A percentile compares a stretch with the other conserved stretches of the same genome.
These are phyloP conservation scores for Neoarius graeffei DNA, from an alignment of 2,113 vertebrate species.

Conservation along the genomic window DNA sequence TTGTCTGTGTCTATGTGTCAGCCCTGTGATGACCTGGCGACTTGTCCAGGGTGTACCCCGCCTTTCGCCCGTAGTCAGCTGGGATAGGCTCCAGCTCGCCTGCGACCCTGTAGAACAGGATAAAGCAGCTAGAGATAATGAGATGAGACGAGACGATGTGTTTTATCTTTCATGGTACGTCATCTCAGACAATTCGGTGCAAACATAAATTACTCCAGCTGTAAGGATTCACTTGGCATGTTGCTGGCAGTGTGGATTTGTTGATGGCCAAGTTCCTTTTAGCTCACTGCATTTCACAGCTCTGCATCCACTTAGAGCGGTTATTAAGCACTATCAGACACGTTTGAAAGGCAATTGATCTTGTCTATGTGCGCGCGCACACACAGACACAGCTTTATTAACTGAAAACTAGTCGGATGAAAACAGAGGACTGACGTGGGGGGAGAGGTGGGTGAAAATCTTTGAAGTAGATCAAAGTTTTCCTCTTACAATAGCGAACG, in stretches of 20 bases:
- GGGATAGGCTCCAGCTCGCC: no score
- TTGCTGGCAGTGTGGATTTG: not conserved
- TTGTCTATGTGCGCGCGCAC: not conserved
- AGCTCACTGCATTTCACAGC: slow-evolving; percentile 25
- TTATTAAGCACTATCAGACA: slow-evolving; percentile 39
- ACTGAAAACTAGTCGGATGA: slow-evolving; percentile 19
- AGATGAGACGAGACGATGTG: no score
- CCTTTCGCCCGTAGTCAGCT: no score
- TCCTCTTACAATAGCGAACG: slow-evolving; percentile 40
- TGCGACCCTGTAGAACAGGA: no score
- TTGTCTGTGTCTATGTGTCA: no score
- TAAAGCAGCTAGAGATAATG: no score
- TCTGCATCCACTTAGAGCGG: not conserved
- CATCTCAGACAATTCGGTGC: not conserved
- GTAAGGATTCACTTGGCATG: not conserved
- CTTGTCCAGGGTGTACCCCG: no score
- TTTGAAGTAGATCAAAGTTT: slow-evolving; percentile 58
- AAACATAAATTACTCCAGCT: slow-evolving; percentile 2
- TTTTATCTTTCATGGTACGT: not conserved
- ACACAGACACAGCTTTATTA: slow-evolving; percentile 23
- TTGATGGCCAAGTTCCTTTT: not conserved
- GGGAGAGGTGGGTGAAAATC: slow-evolving; percentile 17
- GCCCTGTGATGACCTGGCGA: no score
- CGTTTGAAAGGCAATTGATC: slow-evolving; percentile 14
- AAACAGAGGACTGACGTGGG: slow-evolving; percentile 20